Conservation (phyloP, 2,888 invertebrate species). For the Epinotia nisella region DNA sequence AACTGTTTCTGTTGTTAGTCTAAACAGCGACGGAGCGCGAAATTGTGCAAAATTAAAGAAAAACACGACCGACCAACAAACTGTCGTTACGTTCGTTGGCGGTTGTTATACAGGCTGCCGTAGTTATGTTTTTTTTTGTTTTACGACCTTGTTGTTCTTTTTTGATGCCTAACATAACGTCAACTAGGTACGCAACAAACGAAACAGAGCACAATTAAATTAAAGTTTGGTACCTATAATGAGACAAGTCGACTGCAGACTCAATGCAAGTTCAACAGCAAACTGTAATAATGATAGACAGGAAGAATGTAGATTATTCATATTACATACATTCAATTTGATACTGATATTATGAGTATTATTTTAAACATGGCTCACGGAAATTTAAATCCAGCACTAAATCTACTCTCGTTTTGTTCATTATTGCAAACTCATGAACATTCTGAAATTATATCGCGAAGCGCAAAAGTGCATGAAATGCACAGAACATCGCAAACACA, state of each 20-base stretch:
- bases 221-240: not conserved
- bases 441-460: constrained; percentile 21
- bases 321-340: no score
- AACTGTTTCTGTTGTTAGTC: constrained; percentile 38
- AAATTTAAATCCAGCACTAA: no score
- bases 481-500: constrained; percentile 46
- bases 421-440: constrained; percentile 3
- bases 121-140: constrained; percentile 26
- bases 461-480: constrained; percentile 43
- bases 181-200: not conserved
- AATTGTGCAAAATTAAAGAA: constrained; percentile 42
- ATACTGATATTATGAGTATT: no score
- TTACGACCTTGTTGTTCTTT: constrained; percentile 11
- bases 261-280: not conserved
- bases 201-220: constrained; percentile 2
- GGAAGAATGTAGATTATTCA: not conserved
- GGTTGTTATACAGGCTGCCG: constrained; percentile 22
- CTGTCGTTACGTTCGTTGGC: constrained; percentile 38
- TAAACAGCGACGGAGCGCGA: constrained; percentile 39
- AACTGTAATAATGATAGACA: not conserved
- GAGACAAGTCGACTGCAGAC: no score
- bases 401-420: not conserved
- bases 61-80: constrained; percentile 39
- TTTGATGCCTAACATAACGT: not conserved
- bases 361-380: no score